A percentile compares a stretch with the other conserved stretches of the same genome.
These are phyloP conservation scores for Agriopis aurantiaria DNA, from an alignment of 2,888 invertebrate species.

Conservation along the genomic window DNA sequence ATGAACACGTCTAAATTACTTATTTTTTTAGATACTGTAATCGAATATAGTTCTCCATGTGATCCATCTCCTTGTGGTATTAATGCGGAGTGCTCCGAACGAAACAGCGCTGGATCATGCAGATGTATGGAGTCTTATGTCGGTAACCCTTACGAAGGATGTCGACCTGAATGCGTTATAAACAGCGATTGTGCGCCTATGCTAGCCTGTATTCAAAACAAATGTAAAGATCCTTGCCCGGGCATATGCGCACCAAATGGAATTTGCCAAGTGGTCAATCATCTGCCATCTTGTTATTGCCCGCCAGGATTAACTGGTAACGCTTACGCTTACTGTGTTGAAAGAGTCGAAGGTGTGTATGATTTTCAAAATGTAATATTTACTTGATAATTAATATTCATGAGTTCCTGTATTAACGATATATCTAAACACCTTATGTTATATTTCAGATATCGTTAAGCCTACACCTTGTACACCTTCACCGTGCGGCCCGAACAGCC, in stretches of 20 bases:
- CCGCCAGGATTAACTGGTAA: constrained; percentile 89
- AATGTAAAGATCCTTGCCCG: constrained; percentile 93
- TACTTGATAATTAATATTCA: not conserved
- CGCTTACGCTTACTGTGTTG: constrained; percentile 88
- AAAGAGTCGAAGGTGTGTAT: constrained; percentile 70
- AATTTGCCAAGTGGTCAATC: constrained; percentile 91
- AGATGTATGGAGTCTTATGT: constrained; percentile 88
- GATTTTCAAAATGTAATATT: not conserved
- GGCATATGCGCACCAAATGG: constrained; percentile 91
- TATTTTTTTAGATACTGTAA: constrained; percentile 65
- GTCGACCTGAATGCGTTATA: constrained; percentile 93
- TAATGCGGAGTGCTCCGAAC: constrained; percentile 87
- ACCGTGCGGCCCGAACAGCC: constrained; percentile 92
- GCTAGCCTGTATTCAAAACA: constrained; percentile 91
- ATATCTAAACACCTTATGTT: not conserved
- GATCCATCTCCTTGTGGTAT: constrained; percentile 90
- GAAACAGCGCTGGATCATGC: constrained; percentile 90
- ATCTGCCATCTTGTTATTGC: constrained; percentile 91
- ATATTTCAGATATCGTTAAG: constrained; percentile 68
- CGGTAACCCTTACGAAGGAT: constrained; percentile 86
- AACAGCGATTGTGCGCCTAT: constrained; percentile 92
- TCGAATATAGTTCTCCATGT: constrained; percentile 87
- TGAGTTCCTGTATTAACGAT: not conserved
- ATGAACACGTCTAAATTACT: not conserved
- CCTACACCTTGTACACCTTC: constrained; percentile 89